Evolutionary conservation across 2,797 vertebrate genomes (phyloP), one percentile per base, ranked within the genome.

Genomic region (Clarias laeviceps): DNA sequence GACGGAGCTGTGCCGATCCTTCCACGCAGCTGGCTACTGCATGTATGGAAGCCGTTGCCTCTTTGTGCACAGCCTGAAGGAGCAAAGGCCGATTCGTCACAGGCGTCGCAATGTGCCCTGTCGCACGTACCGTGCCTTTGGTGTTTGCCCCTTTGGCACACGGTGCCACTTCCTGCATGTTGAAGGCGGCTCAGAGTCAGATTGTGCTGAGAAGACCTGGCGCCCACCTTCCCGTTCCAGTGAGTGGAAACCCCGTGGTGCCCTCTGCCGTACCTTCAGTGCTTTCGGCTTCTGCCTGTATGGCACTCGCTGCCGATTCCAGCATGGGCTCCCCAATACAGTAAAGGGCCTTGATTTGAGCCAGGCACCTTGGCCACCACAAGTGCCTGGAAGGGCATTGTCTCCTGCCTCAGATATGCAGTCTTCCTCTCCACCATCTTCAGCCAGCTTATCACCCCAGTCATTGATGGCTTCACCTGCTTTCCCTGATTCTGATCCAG

Each of bases 1-100:
- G 91, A 96, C 95, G 0, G 94, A 95, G 91, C 64, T 94, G 84
- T 96, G 95, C 29, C 94, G 94, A 45, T 93, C 93, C 90, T 96
- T 90, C 91, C 95, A 96, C 90, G 54, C 92, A 0, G 89, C 90
- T 0, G 94, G 95, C 61, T 93, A 92, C 91, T 96, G 95, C 24
- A 91, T 92, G 89, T 96, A 96, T 2, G 95, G 95, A 80, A 93
- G 89, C 84, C 95, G 95, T 83, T 96, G 95, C 82, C 91, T 96
- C 70, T 96, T 96, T 0, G 95, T 95, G 29, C 95, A 96, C 90
- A 86, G n/a, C 69, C 72, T 93, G 15, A 83, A 91, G 0, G 95
- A 96, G 91, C 94, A 94, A 90, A 91, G 95, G 4, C 92, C 91
- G 0, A 37, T 88, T 20, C 83, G 80, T 0, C 91, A 87, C 0